Conservation (phyloP, 35 echinoderm and acorn worm genomes). For the Heliocidaris tuberculata region DNA sequence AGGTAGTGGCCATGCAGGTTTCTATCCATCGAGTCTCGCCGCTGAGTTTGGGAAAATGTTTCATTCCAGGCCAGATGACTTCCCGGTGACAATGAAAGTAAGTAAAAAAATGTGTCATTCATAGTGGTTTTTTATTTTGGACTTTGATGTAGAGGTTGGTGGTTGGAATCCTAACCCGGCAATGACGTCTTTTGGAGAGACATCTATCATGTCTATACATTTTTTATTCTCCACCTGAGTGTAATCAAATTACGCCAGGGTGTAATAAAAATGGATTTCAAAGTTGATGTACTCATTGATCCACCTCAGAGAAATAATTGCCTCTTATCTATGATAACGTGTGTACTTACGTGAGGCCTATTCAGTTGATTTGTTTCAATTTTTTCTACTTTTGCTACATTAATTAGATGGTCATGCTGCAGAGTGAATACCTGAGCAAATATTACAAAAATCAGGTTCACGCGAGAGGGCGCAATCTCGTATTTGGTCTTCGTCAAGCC, state of each 20-base stretch:
- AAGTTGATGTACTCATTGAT: too few relatives aligned
- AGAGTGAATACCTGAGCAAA: constrained; percentile 57
- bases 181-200: too few relatives aligned
- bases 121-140: too few relatives aligned
- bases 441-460: constrained; percentile 58
- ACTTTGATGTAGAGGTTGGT: too few relatives aligned
- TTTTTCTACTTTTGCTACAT: neutral
- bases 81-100: neutral
- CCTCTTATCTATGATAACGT: neutral
- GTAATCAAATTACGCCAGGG: too few relatives aligned
- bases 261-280: too few relatives aligned
- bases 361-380: neutral
- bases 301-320: neutral
- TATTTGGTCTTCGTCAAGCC: constrained; percentile 28
- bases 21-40: neutral
- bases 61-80: neutral
- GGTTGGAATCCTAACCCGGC: too few relatives aligned
- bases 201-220: too few relatives aligned
- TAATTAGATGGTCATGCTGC: constrained; percentile 34
- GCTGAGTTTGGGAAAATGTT: neutral
- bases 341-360: neutral
- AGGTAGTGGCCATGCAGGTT: neutral
- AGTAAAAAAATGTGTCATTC: neutral
- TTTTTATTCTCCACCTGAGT: too few relatives aligned
- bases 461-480: constrained; percentile 70